Conservation (phyloP, 2,797 vertebrate species). For the Manis crassicaudata region DNA sequence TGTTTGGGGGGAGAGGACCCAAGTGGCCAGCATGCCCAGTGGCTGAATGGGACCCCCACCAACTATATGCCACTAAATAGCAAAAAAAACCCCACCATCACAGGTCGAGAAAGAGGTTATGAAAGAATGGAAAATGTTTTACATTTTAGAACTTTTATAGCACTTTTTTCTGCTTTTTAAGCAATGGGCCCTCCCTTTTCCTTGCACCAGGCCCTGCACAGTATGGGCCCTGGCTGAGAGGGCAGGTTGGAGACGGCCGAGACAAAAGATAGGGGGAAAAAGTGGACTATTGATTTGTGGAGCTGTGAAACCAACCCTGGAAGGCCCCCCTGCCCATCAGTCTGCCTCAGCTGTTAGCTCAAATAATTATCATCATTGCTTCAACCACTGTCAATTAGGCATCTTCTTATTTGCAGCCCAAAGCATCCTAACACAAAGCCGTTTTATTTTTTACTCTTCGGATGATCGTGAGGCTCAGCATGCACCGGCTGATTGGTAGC, state of each 20-base stretch:
- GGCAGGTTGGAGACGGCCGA: not conserved
- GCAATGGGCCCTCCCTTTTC: not conserved
- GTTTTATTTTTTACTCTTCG: not conserved
- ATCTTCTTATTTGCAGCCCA: not conserved
- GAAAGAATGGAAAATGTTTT: not conserved
- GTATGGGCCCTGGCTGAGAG: not conserved
- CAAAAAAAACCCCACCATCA: not conserved
- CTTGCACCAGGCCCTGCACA: too few relatives aligned
- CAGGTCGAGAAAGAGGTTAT: not conserved
- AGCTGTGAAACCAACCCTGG: not conserved
- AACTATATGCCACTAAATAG: too few relatives aligned
- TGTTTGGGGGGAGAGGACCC: not conserved
- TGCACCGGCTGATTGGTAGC: not conserved
- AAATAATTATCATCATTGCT: not conserved
- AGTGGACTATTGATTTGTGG: not conserved
- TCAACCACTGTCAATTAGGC: not conserved
- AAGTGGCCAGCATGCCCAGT: accelerated
- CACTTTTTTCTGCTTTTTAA: not conserved
- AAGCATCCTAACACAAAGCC: not conserved
- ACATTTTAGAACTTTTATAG: not conserved
- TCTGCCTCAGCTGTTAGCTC: not conserved
- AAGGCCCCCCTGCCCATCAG: too few relatives aligned
- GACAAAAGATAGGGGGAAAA: not conserved
- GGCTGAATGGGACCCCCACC: not conserved
- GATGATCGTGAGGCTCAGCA: too few relatives aligned